Evolutionary conservation across 2,113 vertebrate species (phyloP).

Genomic region (Carassius auratus): DNA sequence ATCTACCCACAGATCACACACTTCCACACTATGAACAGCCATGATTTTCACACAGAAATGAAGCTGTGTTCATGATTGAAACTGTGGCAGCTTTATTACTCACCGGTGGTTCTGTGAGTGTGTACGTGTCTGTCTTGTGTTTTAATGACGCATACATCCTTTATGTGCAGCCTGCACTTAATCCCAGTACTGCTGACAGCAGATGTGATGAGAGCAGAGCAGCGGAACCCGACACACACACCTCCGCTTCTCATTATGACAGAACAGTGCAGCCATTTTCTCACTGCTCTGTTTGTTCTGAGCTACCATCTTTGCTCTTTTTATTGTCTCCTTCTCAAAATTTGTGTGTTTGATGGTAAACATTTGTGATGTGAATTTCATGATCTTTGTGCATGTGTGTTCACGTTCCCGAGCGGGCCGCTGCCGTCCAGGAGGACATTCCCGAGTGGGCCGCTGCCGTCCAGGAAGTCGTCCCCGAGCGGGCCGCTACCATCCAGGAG

Average conservation of each 20-base stretch:
- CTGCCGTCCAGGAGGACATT: too few relatives aligned
- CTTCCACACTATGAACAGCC: slow-evolving; percentile 30
- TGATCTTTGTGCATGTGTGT: slow-evolving; percentile 30
- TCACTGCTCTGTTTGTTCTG: slow-evolving; percentile 55
- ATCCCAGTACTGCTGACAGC: slow-evolving; percentile 76
- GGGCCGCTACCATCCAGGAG: too few relatives aligned
- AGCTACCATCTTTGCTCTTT: slow-evolving; percentile 57
- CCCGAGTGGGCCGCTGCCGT: too few relatives aligned
- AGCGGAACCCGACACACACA: slow-evolving; percentile 44
- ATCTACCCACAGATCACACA: not conserved
- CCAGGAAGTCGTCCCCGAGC: too few relatives aligned
- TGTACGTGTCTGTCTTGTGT: slow-evolving; percentile 61
- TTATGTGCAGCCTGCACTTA: slow-evolving; percentile 74
- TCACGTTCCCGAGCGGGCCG: not conserved
- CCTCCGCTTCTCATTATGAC: slow-evolving; percentile 53
- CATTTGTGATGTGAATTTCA: slow-evolving; percentile 51
- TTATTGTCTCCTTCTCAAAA: slow-evolving; percentile 54
- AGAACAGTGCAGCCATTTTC: slow-evolving; percentile 58
- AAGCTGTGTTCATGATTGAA: slow-evolving; percentile 22
- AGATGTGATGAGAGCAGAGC: slow-evolving; percentile 69
- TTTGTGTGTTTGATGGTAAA: slow-evolving; percentile 55
- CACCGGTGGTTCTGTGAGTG: slow-evolving; percentile 56
- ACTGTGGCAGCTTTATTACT: slow-evolving; percentile 15
- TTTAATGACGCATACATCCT: slow-evolving; percentile 78
- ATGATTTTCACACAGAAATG: slow-evolving; percentile 42